Percentiles rank a stretch among this genome's conserved stretches.
Conservation (phyloP, 2,797 vertebrate species). For the Eulemur rubriventer region DNA sequence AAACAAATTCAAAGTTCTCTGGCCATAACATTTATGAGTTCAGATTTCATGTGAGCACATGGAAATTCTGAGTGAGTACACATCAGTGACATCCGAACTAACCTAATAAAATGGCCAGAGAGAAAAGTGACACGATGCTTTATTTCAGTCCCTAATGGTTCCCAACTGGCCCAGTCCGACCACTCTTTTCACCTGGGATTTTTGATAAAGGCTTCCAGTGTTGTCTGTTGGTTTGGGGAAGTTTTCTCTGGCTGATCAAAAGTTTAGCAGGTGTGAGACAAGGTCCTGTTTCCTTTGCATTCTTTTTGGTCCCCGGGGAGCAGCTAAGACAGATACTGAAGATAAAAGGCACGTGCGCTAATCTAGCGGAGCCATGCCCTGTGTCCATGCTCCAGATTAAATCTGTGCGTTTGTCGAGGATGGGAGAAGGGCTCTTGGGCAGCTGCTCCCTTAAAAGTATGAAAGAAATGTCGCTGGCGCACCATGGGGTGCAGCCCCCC, state of each 20-base stretch:
- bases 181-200: not conserved
- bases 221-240: not conserved
- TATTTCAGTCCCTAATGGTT: not conserved
- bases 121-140: not conserved
- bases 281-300: not conserved
- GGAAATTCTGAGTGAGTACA: not conserved
- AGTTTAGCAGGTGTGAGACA: not conserved
- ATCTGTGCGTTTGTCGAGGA: not conserved
- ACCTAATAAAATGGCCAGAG: not conserved
- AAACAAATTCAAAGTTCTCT: constrained; percentile 22
- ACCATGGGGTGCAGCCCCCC: not conserved
- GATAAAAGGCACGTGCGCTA: not conserved
- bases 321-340: not conserved
- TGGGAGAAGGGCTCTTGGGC: not conserved
- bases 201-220: not conserved
- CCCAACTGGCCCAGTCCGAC: not conserved
- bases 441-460: not conserved
- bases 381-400: not conserved
- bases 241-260: not conserved
- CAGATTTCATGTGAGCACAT: not conserved
- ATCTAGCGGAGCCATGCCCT: not conserved
- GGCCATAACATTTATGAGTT: not conserved
- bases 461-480: not conserved
- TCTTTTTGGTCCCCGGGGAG: not conserved
- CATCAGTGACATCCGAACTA: not conserved